Percentiles rank a stretch among this genome's conserved stretches.
These are phyloP conservation scores for Phortica okadai DNA, from an alignment of 2,888 invertebrate genomes.

Conservation along the genomic window DNA sequence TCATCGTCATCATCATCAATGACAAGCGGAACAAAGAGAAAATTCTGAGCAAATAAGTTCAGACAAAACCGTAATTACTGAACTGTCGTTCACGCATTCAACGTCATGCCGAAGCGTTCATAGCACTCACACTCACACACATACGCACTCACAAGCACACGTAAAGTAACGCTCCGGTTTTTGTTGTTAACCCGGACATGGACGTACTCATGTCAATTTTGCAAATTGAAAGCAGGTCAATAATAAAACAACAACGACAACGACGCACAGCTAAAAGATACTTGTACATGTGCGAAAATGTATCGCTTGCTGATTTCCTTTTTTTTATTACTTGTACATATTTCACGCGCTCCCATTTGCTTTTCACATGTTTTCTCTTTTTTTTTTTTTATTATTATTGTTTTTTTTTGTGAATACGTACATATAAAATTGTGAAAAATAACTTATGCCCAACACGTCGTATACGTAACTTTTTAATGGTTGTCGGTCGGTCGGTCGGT, in stretches of 20 bases:
- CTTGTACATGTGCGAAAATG: background rate
- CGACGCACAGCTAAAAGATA: conserved; percentile 19
- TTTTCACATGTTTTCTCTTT: background rate
- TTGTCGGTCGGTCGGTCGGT: conserved; percentile 22
- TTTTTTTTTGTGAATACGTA: conserved; percentile 44
- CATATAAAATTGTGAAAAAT: conserved; percentile 56
- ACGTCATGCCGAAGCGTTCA: too few relatives aligned
- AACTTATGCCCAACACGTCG: conserved; percentile 63
- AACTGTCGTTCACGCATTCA: background rate
- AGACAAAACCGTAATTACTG: conserved; percentile 28
- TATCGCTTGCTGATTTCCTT: background rate
- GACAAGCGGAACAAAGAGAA: background rate
- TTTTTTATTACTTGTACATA: background rate
- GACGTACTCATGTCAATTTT: conserved; percentile 39
- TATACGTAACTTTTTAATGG: conserved; percentile 38
- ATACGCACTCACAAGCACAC: conserved; percentile 12
- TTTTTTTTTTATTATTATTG: conserved; percentile 30
- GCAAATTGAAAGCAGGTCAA: conserved; percentile 52
- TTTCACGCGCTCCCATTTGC: too few relatives aligned
- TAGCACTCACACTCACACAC: background rate
- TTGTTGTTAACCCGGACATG: background rate
- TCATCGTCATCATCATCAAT: too few relatives aligned
- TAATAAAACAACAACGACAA: conserved; percentile 40
- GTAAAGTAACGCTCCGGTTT: background rate
- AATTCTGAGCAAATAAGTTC: conserved; percentile 4